Percentiles rank a stretch among this genome's conserved stretches.
These are phyloP conservation scores for Tinamus guttatus DNA, from an alignment of 2,113 vertebrate genomes.

Conservation along the genomic window DNA sequence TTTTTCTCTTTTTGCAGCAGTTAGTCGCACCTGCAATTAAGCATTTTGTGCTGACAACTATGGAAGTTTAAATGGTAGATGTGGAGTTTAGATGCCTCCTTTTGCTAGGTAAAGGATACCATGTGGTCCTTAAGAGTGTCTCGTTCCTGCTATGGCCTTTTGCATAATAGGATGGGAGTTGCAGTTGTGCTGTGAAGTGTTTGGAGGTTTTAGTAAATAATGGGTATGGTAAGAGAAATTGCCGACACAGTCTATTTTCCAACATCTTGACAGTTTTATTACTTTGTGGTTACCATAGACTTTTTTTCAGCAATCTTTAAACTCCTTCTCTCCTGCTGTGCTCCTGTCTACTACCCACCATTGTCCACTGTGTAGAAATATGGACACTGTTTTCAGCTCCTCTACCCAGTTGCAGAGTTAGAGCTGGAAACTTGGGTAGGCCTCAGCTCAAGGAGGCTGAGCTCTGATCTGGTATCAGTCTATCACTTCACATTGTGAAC, in stretches of 20 bases:
- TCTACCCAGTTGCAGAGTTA: background rate
- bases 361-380: background rate
- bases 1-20: background rate
- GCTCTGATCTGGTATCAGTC: background rate
- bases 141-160: background rate
- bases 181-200: background rate
- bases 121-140: background rate
- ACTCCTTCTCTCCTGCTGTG: background rate
- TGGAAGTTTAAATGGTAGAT: background rate
- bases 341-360: accelerated
- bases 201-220: background rate
- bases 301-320: background rate
- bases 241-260: background rate
- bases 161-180: background rate
- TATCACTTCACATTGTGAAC: background rate
- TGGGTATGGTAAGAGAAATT: background rate
- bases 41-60: background rate
- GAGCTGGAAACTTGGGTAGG: background rate
- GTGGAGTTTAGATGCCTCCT: background rate
- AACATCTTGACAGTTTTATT: background rate
- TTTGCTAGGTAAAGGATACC: background rate
- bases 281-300: background rate
- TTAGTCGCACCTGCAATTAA: background rate
- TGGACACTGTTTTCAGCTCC: background rate
- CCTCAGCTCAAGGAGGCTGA: background rate